Percentiles rank a stretch among this genome's conserved stretches.
Conservation (phyloP, 2,113 vertebrate species). For the Girardinichthys multiradiatus region DNA sequence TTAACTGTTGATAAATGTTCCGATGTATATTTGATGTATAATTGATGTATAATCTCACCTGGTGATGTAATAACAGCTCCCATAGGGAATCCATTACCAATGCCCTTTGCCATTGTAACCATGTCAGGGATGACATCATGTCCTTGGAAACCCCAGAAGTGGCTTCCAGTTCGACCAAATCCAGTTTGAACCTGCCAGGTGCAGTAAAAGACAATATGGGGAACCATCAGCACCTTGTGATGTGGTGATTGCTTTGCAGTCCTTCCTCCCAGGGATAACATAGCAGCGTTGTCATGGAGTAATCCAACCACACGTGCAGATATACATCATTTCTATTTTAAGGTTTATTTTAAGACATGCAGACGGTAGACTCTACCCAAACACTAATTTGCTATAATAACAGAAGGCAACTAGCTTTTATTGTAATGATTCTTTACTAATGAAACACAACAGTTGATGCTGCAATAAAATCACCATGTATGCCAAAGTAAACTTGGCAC, state of each 20-base stretch:
- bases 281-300: not conserved
- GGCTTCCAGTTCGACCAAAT: constrained; percentile 90
- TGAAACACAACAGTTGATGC: not conserved
- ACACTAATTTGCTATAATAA: not conserved
- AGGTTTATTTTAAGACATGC: not conserved
- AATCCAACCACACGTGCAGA: not conserved
- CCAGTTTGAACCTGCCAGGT: constrained; percentile 91
- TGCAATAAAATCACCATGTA: not conserved
- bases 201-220: not conserved
- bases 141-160: constrained; percentile 95
- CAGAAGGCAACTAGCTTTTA: not conserved
- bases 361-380: not conserved
- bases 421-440: not conserved
- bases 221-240: no score
- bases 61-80: constrained; percentile 90
- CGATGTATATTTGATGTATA: no score
- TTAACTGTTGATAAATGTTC: no score
- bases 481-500: not conserved
- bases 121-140: constrained; percentile 95
- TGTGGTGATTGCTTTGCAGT: not conserved
- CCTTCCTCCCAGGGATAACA: not conserved
- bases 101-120: constrained; percentile 94
- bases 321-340: not conserved
- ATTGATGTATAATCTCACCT: constrained; percentile 82
- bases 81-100: constrained; percentile 98